Conservation (phyloP, 2,113 vertebrate species). For the Macquaria ambigua region DNA sequence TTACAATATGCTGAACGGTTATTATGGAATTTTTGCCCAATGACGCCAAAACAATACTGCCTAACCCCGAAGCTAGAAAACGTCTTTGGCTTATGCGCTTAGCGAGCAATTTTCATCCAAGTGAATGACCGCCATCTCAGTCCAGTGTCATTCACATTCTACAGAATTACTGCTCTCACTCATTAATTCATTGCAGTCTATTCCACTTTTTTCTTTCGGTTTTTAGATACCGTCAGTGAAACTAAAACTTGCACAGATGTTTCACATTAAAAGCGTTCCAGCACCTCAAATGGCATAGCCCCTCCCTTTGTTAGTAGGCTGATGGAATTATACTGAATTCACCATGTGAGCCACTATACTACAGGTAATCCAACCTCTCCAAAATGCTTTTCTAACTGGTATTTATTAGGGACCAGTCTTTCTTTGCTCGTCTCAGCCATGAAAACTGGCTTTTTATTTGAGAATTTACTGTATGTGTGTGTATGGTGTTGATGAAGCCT, state of each 20-base stretch:
- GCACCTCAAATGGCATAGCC: background rate
- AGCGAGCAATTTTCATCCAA: background rate
- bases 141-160: background rate
- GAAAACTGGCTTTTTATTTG: background rate
- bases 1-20: too few species aligned
- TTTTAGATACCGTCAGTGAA: background rate
- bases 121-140: background rate
- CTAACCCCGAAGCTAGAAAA: background rate
- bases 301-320: background rate
- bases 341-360: background rate
- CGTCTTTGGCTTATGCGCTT: background rate
- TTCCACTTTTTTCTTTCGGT: background rate
- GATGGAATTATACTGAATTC: background rate
- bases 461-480: background rate
- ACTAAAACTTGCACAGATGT: background rate
- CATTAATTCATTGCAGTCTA: background rate
- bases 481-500: background rate
- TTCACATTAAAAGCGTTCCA: background rate
- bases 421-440: background rate
- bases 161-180: background rate
- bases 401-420: background rate
- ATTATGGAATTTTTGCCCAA: too few species aligned
- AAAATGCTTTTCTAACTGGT: background rate
- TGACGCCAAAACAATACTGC: too few species aligned
- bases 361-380: background rate